Percentiles rank a stretch among this genome's conserved stretches.
phyloP scores from a whole-genome alignment of 2,888 invertebrate genomes.

The Drosophila flavopinicola region DNA sequence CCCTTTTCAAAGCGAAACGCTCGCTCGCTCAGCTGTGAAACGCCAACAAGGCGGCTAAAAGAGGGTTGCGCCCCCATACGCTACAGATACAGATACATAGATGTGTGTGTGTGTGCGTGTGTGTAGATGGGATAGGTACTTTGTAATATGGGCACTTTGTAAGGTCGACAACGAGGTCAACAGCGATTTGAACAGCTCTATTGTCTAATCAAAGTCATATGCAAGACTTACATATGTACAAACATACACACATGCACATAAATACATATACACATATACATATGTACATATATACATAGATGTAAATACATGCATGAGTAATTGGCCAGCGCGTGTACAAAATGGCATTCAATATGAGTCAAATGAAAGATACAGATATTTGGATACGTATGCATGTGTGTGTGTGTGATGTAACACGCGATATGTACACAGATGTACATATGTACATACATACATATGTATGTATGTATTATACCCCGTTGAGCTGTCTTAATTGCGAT shows the following conservation, averaged over 20 bases:
- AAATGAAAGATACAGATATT: constrained; percentile 19
- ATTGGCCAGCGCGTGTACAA: constrained; percentile 38
- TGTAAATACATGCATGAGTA: constrained; percentile 28
- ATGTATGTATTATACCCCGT: not conserved
- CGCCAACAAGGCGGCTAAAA: constrained; percentile 13
- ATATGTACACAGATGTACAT: constrained; percentile 19
- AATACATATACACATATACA: too few relatives aligned
- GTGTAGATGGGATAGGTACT: constrained; percentile 11
- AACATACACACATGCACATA: not conserved
- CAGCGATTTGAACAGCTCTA: constrained; percentile 60
- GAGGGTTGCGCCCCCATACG: constrained; percentile 3
- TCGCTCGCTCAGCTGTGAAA: constrained; percentile 47
- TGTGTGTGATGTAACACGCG: constrained; percentile 32
- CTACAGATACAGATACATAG: not conserved
- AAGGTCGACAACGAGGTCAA: constrained; percentile 73
- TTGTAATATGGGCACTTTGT: constrained; percentile 59
- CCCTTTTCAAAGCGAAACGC: constrained; percentile 20
- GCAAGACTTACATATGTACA: constrained; percentile 5
- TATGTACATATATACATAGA: constrained; percentile 8
- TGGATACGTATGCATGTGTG: not conserved
- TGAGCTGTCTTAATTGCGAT: constrained; percentile 24
- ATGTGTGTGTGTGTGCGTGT: not conserved
- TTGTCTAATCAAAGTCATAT: constrained; percentile 65
- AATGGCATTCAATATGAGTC: constrained; percentile 19
- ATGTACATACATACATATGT: not conserved